A percentile compares a stretch with the other conserved stretches of the same genome.
Conservation (phyloP, 2,113 vertebrate species). For the Beaufortia kweichowensis region DNA sequence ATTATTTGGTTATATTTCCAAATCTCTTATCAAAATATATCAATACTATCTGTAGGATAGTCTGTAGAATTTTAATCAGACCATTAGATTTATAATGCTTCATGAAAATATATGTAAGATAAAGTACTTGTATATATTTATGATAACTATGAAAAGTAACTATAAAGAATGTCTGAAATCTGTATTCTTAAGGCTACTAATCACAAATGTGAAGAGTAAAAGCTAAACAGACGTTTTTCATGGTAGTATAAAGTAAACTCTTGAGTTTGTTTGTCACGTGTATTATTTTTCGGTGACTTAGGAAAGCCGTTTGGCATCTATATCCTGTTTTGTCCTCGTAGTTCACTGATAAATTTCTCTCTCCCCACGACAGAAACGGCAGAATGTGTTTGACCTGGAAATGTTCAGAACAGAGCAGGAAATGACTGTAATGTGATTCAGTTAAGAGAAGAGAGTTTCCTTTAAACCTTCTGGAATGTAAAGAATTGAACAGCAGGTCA, state of each 20-base stretch:
- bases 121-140: no score
- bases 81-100: no score
- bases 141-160: no score
- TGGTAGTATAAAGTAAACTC: background rate
- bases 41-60: no score
- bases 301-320: slow-evolving; percentile 8
- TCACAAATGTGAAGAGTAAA: no score
- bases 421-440: slow-evolving; percentile 13
- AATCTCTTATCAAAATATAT: no score
- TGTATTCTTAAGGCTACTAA: no score
- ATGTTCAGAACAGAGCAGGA: slow-evolving; percentile 2
- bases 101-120: no score
- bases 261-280: slow-evolving; percentile 25
- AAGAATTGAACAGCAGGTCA: slow-evolving; percentile 26
- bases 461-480: slow-evolving; percentile 7
- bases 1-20: no score
- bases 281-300: background rate
- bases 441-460: background rate
- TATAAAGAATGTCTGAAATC: no score
- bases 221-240: no score
- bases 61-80: no score
- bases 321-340: slow-evolving; percentile 38
- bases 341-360: background rate
- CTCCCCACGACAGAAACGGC: background rate
- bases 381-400: slow-evolving; percentile 48